A percentile compares a stretch with the other conserved stretches of the same genome.
Conservation (phyloP, 2,113 vertebrate species). For the Ictalurus punctatus region DNA sequence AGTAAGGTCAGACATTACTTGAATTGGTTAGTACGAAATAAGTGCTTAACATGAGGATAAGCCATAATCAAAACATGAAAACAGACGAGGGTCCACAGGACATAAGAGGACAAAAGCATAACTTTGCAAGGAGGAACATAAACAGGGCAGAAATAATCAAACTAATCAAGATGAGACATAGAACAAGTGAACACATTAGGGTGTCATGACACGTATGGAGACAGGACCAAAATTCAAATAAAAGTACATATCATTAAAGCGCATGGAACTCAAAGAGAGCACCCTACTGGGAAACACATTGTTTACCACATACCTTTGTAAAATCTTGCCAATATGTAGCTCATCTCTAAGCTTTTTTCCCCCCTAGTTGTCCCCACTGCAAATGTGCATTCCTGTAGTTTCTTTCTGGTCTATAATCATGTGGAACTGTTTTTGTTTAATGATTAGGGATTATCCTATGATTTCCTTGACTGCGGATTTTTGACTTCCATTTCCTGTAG, state of each 20-base stretch:
- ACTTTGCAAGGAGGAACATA: not conserved
- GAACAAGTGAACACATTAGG: not conserved
- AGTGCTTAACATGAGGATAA: not conserved
- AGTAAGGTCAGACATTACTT: not conserved
- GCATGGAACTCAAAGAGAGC: not conserved
- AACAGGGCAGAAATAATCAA: not conserved
- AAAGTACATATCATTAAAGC: not conserved
- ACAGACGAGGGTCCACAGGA: not conserved
- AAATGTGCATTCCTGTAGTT: not conserved
- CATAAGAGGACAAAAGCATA: not conserved
- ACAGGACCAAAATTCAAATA: not conserved
- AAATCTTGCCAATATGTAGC: not conserved
- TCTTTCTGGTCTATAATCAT: constrained; percentile 1
- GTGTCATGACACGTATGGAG: not conserved
- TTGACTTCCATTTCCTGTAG: not conserved
- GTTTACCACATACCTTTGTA: not conserved
- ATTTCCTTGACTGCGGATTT: constrained; percentile 6
- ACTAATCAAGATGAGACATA: not conserved
- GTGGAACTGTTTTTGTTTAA: constrained; percentile 20
- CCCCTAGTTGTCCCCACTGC: not conserved
- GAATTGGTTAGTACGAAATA: not conserved
- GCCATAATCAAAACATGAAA: not conserved
- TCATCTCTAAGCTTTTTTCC: not conserved
- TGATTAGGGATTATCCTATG: constrained; percentile 28
- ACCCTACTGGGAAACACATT: not conserved